Conservation (phyloP, 1,140 invertebrate genomes). For the Drosophila lini region DNA sequence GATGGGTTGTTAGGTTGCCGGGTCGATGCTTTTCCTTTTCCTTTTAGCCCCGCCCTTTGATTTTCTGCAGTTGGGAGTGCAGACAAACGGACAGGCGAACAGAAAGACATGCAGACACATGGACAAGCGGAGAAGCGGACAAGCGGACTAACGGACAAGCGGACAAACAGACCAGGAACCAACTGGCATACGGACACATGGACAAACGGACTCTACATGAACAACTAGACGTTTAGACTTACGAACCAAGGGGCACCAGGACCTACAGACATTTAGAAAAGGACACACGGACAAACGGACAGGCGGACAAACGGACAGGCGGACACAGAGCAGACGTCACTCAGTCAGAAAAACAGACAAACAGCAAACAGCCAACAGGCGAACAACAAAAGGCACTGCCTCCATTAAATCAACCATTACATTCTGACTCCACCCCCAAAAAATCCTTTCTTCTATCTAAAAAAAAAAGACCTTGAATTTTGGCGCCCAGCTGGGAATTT, state of each 20-base stretch:
- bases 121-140: not conserved
- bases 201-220: slow-evolving; percentile 8
- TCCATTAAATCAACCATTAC: slow-evolving; percentile 8
- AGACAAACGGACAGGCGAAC: not conserved
- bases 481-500: not conserved
- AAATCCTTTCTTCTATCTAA: not conserved
- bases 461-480: not conserved
- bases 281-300: slow-evolving; percentile 26
- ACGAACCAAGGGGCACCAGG: slow-evolving; percentile 1
- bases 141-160: slow-evolving; percentile 7
- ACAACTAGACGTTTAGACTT: slow-evolving; percentile 35
- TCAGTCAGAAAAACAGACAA: slow-evolving; percentile 65
- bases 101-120: not conserved
- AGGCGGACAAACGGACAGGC: not conserved
- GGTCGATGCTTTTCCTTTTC: slow-evolving; percentile 35
- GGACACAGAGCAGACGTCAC: slow-evolving; percentile 49
- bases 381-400: slow-evolving; percentile 6
- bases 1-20: slow-evolving; percentile 56
- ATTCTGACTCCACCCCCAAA: not conserved
- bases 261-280: slow-evolving; percentile 27
- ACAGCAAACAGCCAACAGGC: slow-evolving; percentile 36
- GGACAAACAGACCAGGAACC: not conserved
- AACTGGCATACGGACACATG: slow-evolving; percentile 2
- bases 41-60: slow-evolving; percentile 13
- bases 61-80: slow-evolving; percentile 18